Base-by-base conservation (phyloP, 2,797 vertebrate species). In the Tokudaia muenninki region DNA sequence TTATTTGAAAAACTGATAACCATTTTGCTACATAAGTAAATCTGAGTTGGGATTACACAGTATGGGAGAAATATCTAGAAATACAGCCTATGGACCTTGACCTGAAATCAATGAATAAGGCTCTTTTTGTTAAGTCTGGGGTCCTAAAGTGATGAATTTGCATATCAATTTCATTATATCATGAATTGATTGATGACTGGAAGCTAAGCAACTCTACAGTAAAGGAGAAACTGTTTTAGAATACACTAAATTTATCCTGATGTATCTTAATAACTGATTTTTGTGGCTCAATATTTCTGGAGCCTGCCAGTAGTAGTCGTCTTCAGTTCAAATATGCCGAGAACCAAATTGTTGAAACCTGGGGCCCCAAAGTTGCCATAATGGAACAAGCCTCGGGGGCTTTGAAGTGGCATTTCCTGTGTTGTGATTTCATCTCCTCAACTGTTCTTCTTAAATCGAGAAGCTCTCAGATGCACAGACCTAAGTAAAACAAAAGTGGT, bases 381-480 rank as follows among this genome's bases (percentile, higher is more conserved):
- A 77, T 22, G 14, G 31, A 67, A 2, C 75, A 83, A 77, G 24
- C 61, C 22, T 17, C 34, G 72, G 61, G 97, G 96, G 14, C 88
- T 97, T 96, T 88, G 92, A 98, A 98, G 92, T 96, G 87, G 96
- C 95, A 90, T 93, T 98, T 83, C 94, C 55, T 75, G 41, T 67
- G 37, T 57, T 88, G 47, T 78, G 88, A 96, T 98, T 96, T 98
- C 94, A 95, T 97, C 97, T 97, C 94, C 88, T 97, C 98, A n/a
- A 0, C 80, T 92, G 91, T 95, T 90, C 95, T 93, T 98, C 98
- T 98, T 95, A 97, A 96, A 98, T 87, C 81, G 93, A 98, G 57
- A 97, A 97, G 78, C 77, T 92, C 94, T 93, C 57, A 13, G 96
- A 98, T 95, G 70, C 84, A 95, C 96, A 94, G 96, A 94, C 86